phyloP scores from a whole-genome alignment of 2,113 vertebrate species.

The Poicephalus gulielmi region DNA sequence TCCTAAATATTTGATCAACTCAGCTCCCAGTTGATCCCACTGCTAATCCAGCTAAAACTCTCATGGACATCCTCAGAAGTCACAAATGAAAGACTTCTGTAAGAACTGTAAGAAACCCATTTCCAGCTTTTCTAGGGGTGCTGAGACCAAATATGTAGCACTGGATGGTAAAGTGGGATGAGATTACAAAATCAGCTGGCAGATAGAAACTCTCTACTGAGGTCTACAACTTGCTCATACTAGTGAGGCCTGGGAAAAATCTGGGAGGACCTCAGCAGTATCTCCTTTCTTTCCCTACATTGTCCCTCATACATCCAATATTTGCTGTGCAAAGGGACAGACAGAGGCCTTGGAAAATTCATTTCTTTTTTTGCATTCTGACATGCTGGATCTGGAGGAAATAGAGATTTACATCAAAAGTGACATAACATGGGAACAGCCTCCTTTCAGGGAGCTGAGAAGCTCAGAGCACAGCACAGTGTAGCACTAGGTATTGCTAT shows the following conservation, averaged over 20 bases:
- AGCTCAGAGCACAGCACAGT: neutral
- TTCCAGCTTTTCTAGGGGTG: neutral
- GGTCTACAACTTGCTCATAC: neutral
- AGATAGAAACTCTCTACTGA: neutral
- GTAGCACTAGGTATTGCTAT: too few relatives aligned
- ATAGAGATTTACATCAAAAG: neutral
- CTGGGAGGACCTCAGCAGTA: neutral
- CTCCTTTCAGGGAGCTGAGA: neutral
- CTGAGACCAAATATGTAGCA: neutral
- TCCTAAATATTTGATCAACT: neutral
- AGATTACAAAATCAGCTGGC: neutral
- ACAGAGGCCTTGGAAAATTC: neutral
- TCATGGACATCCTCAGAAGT: neutral
- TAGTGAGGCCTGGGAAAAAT: neutral
- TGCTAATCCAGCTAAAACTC: neutral
- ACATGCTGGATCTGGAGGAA: neutral
- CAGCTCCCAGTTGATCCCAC: neutral
- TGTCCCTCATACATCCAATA: neutral
- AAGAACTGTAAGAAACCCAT: neutral
- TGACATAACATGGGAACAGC: neutral
- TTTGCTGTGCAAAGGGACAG: neutral
- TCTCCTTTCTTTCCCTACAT: neutral
- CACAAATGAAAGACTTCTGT: neutral
- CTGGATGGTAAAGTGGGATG: neutral
- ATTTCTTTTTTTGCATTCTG: neutral